Evolutionary conservation across 2,888 invertebrate genomes (phyloP).

Genomic region (Melieria picta): DNA sequence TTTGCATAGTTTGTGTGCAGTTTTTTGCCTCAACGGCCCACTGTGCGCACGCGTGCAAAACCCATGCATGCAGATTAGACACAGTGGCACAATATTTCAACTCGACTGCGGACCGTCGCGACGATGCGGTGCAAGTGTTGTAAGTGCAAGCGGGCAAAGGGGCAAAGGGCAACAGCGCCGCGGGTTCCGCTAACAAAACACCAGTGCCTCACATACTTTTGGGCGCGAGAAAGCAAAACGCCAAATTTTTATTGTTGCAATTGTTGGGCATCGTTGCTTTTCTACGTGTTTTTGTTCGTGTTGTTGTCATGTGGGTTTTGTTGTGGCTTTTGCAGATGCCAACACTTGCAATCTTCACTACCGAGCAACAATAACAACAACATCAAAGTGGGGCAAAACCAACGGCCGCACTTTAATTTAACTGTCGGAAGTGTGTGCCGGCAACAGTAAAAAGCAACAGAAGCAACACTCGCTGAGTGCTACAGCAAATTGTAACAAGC

Average conservation of each 20-base stretch:
- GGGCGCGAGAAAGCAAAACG: constrained; percentile 35
- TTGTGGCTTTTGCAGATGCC: constrained; percentile 43
- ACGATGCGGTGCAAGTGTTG: background rate
- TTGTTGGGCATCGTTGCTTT: constrained; percentile 20
- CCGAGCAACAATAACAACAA: constrained; percentile 43
- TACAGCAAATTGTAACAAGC: constrained; percentile 6
- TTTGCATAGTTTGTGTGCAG: background rate
- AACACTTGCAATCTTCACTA: background rate
- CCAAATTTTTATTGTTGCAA: constrained; percentile 26
- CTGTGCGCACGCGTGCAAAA: constrained; percentile 19
- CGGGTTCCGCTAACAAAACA: constrained; percentile 30
- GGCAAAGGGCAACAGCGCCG: background rate
- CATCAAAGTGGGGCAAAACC: constrained; percentile 38
- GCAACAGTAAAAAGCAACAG: constrained; percentile 38
- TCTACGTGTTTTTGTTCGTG: constrained; percentile 8
- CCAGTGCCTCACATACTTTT: constrained; percentile 35
- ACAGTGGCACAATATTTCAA: constrained; percentile 34
- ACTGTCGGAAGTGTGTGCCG: constrained; percentile 57
- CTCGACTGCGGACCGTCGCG: constrained; percentile 18
- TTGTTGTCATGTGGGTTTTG: constrained; percentile 23
- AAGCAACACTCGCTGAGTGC: constrained; percentile 12
- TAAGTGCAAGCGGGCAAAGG: too few relatives aligned
- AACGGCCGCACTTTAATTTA: constrained; percentile 57
- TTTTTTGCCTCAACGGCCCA: background rate
- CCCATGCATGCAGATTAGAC: constrained; percentile 26